Evolutionary conservation across 1,140 invertebrate species (phyloP).

Genomic region (Oncopodura yosiiana): DNA sequence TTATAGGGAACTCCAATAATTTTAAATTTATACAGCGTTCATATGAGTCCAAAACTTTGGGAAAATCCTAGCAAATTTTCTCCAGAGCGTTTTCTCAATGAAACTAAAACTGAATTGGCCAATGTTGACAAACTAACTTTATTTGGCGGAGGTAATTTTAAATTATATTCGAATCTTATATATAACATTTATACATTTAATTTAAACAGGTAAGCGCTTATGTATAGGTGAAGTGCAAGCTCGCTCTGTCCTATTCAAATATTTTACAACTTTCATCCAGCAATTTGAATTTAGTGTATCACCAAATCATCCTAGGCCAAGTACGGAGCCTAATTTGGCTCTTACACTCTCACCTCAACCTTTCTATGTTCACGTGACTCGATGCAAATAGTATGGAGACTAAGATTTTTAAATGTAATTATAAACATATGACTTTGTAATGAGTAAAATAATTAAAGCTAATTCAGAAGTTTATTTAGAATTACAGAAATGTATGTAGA

Average conservation of each 20-base stretch:
- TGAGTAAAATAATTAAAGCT: no score
- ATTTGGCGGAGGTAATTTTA: conserved; percentile 55
- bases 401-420: no score
- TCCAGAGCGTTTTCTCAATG: conserved; percentile 64
- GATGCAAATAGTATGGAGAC: no score
- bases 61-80: conserved; percentile 59
- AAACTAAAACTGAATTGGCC: conserved; percentile 42
- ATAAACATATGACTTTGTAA: no score
- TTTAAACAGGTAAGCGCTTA: conserved; percentile 54
- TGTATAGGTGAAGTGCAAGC: conserved; percentile 32
- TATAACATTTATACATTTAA: not conserved
- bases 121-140: conserved; percentile 61
- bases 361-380: no score
- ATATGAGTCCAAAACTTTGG: conserved; percentile 60
- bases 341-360: no score
- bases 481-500: no score
- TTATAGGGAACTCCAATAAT: conserved; percentile 69
- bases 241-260: conserved; percentile 25
- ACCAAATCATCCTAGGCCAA: conserved; percentile 37
- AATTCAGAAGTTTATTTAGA: no score
- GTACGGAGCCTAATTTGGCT: conserved; percentile 31
- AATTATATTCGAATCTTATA: not conserved
- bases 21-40: conserved; percentile 61
- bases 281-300: conserved; percentile 35
- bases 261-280: conserved; percentile 23